These are phyloP conservation scores for Nemopilema nomurai DNA, from an alignment of 30 jellyfish, hydroid and myxozoan genomes.

Conservation along the genomic window DNA sequence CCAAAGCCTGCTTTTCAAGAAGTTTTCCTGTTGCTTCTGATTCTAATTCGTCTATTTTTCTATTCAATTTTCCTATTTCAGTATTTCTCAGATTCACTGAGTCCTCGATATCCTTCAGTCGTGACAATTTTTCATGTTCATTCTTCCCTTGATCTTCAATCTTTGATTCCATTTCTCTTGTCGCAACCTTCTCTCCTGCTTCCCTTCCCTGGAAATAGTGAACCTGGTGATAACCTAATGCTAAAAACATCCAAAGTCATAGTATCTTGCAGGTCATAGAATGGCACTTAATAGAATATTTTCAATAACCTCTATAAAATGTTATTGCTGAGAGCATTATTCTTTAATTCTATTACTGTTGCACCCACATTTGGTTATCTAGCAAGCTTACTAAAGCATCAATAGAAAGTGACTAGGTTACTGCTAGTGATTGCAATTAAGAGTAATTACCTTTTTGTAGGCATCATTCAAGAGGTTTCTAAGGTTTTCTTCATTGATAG, in stretches of 20 bases:
- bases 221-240: neutral
- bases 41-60: constrained; percentile 15
- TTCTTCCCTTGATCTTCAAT: neutral
- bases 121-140: neutral
- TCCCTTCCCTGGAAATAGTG: constrained; percentile 30
- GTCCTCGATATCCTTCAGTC: constrained; percentile 25
- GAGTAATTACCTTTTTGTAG: constrained; percentile 46
- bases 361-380: too few relatives aligned
- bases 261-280: too few relatives aligned
- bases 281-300: too few relatives aligned
- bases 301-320: too few relatives aligned
- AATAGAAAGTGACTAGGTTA: too few relatives aligned
- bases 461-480: constrained; percentile 70
- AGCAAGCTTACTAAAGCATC: too few relatives aligned
- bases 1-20: constrained; percentile 11
- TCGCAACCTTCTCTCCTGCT: constrained; percentile 45
- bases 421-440: neutral
- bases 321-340: too few relatives aligned
- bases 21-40: neutral
- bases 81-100: constrained; percentile 17
- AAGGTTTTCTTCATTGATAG: constrained; percentile 55
- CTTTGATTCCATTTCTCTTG: constrained; percentile 4
- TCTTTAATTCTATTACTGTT: too few relatives aligned
- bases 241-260: neutral
- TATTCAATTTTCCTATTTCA: constrained; percentile 18